Percentiles rank a stretch among this genome's conserved stretches.
phyloP scores from a whole-genome alignment of 2,797 vertebrate species.

The Protosalanx chinensis region DNA sequence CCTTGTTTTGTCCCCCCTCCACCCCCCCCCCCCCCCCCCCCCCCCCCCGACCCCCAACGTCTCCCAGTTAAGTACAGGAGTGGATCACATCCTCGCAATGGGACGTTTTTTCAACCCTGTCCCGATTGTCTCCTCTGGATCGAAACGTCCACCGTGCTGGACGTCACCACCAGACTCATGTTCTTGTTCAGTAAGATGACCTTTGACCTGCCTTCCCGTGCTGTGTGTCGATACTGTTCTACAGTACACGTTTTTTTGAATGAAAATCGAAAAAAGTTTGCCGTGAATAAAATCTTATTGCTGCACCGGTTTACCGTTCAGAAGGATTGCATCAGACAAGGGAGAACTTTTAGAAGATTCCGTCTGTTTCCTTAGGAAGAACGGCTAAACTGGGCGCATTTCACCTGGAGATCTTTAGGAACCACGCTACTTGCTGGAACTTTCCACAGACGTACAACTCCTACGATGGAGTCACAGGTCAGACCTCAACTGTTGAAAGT shows the following conservation, averaged over 20 bases:
- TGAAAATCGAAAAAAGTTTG: neutral
- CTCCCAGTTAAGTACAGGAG: neutral
- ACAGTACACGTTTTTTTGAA: neutral
- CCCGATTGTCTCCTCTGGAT: neutral
- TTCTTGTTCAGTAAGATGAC: neutral
- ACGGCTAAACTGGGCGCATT: neutral
- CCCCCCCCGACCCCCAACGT: too few species aligned
- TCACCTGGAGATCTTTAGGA: neutral
- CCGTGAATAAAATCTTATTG: too few species aligned
- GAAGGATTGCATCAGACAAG: neutral
- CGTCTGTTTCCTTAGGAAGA: neutral
- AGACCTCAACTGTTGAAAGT: neutral
- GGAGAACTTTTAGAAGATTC: neutral
- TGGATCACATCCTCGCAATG: neutral
- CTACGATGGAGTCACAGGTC: conserved; percentile 3
- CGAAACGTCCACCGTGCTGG: neutral
- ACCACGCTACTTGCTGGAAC: neutral
- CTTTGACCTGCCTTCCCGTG: neutral
- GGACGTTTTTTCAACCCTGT: neutral
- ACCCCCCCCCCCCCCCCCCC: neutral
- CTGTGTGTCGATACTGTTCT: neutral
- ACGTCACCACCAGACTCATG: neutral
- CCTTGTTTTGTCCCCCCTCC: neutral
- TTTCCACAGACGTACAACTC: neutral
- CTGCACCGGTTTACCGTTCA: too few species aligned